These are phyloP conservation scores for Lanistes nyassanus DNA, from an alignment of 1,140 invertebrate genomes.

Conservation along the genomic window DNA sequence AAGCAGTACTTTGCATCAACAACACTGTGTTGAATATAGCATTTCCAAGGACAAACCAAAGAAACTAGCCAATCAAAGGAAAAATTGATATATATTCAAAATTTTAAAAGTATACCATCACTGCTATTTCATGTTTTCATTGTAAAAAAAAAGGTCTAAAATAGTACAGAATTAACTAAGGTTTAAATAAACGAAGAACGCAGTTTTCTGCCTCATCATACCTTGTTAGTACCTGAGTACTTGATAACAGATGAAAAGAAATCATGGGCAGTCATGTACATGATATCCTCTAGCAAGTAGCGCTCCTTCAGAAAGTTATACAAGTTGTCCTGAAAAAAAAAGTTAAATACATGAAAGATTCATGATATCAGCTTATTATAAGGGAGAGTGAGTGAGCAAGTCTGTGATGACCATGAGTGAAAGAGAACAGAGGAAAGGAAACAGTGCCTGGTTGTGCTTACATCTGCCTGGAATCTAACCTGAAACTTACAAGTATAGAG, in stretches of 20 bases:
- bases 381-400: too few relatives aligned
- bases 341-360: too few relatives aligned
- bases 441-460: too few relatives aligned
- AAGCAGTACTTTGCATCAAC: too few relatives aligned
- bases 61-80: background rate
- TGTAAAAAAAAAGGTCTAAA: background rate
- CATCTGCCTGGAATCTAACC: too few relatives aligned
- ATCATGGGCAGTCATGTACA: slow-evolving; percentile 59
- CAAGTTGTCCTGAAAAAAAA: slow-evolving; percentile 56
- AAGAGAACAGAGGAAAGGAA: too few relatives aligned
- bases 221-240: slow-evolving; percentile 52
- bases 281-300: slow-evolving; percentile 59
- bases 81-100: background rate
- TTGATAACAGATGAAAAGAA: slow-evolving; percentile 59
- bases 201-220: slow-evolving; percentile 26
- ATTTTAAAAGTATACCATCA: background rate
- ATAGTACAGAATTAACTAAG: background rate
- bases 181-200: background rate
- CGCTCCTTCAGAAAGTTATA: slow-evolving; percentile 58
- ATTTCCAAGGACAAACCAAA: slow-evolving; percentile 21
- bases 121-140: background rate
- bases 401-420: too few relatives aligned
- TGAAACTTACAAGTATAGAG: slow-evolving; percentile 48
- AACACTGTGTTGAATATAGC: too few relatives aligned
- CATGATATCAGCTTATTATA: too few relatives aligned